Percentiles rank a stretch among this genome's conserved stretches.
These are phyloP conservation scores for Tipula lateralis DNA, from an alignment of 2,888 invertebrate genomes.

Conservation along the genomic window DNA sequence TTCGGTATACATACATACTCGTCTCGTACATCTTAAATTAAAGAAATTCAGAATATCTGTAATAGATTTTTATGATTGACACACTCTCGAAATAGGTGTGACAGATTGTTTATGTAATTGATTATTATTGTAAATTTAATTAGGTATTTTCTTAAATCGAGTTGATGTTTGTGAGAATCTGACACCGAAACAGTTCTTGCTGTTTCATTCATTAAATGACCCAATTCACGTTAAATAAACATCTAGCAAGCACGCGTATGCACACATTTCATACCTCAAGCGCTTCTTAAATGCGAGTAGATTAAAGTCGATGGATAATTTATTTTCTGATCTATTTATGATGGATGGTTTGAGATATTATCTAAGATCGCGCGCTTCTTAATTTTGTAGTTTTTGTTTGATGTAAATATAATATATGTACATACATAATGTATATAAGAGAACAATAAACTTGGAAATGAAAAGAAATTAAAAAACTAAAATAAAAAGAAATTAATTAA, in stretches of 20 bases:
- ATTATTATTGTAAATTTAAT: not conserved
- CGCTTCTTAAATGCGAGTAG: not conserved
- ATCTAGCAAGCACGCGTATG: not conserved
- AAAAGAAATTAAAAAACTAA: not conserved
- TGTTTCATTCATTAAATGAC: not conserved
- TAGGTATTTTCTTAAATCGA: not conserved
- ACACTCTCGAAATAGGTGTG: not conserved
- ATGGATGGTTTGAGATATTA: not conserved
- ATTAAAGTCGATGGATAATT: not conserved
- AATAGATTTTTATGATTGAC: not conserved
- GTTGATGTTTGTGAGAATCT: not conserved
- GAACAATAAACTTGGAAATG: not conserved
- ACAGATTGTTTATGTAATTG: not conserved
- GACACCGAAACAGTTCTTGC: not conserved
- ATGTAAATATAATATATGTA: no score
- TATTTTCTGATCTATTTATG: not conserved
- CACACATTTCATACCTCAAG: not conserved
- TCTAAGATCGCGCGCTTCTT: not conserved
- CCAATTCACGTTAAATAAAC: not conserved
- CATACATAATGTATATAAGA: no score
- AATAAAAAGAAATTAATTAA: not conserved
- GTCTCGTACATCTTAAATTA: no score
- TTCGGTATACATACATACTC: not conserved
- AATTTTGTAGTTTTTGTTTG: not conserved
- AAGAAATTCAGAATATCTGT: not conserved